These are phyloP conservation scores for Saguinus imperator DNA, from an alignment of 2,113 vertebrate genomes.

Conservation along the genomic window DNA sequence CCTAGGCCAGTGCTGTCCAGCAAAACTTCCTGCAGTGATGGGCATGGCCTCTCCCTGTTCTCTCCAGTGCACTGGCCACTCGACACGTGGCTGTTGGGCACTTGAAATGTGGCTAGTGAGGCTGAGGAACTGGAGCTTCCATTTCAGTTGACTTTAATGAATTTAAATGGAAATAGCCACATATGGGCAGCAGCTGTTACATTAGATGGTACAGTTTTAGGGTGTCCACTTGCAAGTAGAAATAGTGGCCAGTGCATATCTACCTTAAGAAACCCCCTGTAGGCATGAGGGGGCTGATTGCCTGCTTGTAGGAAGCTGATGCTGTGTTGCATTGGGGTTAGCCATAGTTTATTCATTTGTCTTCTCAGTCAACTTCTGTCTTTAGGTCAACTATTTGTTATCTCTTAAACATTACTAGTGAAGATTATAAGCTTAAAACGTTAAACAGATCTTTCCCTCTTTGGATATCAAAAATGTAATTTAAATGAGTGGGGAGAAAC, in stretches of 20 bases:
- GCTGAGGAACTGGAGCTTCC: background rate
- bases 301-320: background rate
- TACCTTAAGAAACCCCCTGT: background rate
- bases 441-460: background rate
- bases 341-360: background rate
- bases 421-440: background rate
- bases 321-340: background rate
- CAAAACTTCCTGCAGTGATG: background rate
- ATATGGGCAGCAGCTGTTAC: background rate
- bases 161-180: background rate
- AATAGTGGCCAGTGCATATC: rapidly evolving
- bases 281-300: rapidly evolving
- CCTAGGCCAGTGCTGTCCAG: background rate
- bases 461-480: background rate
- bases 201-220: rapidly evolving
- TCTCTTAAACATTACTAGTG: background rate
- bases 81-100: background rate
- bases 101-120: background rate
- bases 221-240: background rate
- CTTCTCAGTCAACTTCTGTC: background rate
- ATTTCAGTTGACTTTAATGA: background rate
- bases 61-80: background rate
- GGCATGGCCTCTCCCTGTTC: background rate
- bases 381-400: background rate
- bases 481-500: background rate